Evolutionary conservation across 2,113 vertebrate genomes (phyloP).

Genomic region (mouse (Mus musculus)): GRCm39 chr9:50087001-50087500

Average conservation of each 20-base stretch:
- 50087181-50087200: neutral
- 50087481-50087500: neutral
- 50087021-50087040: neutral
- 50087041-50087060: neutral
- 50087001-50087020: neutral
- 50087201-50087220: neutral
- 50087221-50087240: neutral
- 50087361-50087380: neutral
- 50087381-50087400: neutral
- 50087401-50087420: neutral
- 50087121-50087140: neutral
- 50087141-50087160: neutral
- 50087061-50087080: neutral
- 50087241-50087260: neutral
- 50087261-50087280: neutral
- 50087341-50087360: neutral
- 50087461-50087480: neutral
- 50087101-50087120: neutral
- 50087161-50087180: neutral
- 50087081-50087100: neutral
- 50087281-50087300: neutral
- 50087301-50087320: neutral
- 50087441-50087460: neutral
- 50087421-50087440: neutral
- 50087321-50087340: neutral